These are phyloP conservation scores for Athalia rosae DNA, from an alignment of 2,888 invertebrate genomes.

Conservation along the genomic window DNA sequence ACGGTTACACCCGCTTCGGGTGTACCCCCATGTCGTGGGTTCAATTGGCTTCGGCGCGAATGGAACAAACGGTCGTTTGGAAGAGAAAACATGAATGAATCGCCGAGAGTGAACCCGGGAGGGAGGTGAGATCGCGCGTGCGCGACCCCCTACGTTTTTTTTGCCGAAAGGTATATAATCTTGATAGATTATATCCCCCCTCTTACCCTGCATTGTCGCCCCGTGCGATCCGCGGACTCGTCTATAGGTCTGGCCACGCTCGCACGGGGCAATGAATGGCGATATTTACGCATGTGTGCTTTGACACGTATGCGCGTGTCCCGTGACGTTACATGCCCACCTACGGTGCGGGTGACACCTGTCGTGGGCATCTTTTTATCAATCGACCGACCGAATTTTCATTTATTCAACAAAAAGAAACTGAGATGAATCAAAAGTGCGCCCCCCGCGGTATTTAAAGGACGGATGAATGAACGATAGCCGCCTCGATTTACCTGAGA, in stretches of 20 bases:
- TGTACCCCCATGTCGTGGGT: slow-evolving; percentile 3
- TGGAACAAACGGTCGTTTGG: slow-evolving; percentile 51
- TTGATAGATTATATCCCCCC: background rate
- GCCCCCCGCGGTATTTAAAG: no score
- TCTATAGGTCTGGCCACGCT: no score
- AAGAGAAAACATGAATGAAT: slow-evolving; percentile 64
- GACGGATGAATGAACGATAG: background rate
- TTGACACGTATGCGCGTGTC: no score
- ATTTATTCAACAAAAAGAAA: background rate
- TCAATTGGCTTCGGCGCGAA: slow-evolving; percentile 51
- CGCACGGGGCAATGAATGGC: no score
- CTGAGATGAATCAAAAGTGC: background rate
- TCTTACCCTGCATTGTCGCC: slow-evolving; percentile 55
- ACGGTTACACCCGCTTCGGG: slow-evolving; percentile 11
- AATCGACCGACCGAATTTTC: background rate
- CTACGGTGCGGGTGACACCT: no score
- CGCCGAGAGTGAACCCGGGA: slow-evolving; percentile 31
- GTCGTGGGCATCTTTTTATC: no score
- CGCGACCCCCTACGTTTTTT: slow-evolving; percentile 43
- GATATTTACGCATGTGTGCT: no score
- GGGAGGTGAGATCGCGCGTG: slow-evolving; percentile 54
- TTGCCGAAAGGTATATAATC: slow-evolving; percentile 27
- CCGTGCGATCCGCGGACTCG: background rate
- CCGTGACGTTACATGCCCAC: no score
- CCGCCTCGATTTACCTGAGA: background rate